These are phyloP conservation scores for Stercorarius parasiticus DNA, from an alignment of 2,113 vertebrate genomes.

Conservation along the genomic window DNA sequence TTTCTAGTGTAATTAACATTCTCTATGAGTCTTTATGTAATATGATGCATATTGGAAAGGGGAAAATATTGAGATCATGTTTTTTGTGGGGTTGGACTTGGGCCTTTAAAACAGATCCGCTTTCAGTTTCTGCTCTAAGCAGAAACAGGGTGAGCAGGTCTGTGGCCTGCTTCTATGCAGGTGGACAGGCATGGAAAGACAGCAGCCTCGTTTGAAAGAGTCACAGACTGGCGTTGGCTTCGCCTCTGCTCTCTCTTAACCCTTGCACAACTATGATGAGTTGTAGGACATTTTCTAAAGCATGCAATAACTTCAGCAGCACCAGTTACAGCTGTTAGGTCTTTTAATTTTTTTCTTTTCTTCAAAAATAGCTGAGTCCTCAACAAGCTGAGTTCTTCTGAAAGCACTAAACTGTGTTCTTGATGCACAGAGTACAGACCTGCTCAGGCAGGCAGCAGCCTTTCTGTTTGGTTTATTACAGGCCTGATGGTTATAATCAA, in stretches of 20 bases:
- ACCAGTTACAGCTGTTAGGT: not conserved
- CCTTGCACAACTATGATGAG: not conserved
- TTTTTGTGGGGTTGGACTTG: not conserved
- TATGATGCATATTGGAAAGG: not conserved
- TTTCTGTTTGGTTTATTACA: not conserved
- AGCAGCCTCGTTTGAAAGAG: not conserved
- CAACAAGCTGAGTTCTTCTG: not conserved
- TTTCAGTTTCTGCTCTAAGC: not conserved
- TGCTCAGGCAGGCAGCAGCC: not conserved
- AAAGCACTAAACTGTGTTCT: not conserved
- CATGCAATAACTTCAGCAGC: not conserved
- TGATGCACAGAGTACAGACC: not conserved
- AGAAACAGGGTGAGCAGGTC: not conserved
- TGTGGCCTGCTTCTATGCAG: not conserved
- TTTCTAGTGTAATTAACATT: not conserved
- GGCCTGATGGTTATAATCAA: not conserved
- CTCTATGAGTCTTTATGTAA: not conserved
- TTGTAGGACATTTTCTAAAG: not conserved
- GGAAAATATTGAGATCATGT: rapidly evolving
- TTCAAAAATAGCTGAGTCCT: not conserved
- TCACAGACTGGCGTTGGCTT: not conserved
- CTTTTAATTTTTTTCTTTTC: not conserved
- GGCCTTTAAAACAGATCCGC: not conserved
- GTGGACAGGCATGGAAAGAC: not conserved
- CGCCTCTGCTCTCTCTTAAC: not conserved